phyloP scores from a whole-genome alignment of 2,888 invertebrate genomes.

The Dasysyrphus albostriatus region DNA sequence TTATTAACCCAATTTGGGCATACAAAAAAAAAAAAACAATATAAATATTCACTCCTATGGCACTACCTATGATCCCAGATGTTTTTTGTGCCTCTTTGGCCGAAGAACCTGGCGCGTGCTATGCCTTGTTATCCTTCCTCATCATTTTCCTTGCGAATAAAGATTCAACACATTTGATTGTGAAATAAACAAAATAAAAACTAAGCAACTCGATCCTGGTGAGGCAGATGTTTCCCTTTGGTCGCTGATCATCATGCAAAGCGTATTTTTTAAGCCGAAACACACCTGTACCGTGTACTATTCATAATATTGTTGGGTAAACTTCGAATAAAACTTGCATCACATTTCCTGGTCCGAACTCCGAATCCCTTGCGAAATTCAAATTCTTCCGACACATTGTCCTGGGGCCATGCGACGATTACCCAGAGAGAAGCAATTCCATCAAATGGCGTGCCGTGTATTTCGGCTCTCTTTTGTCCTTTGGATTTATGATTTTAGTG shows the following conservation, averaged over 20 bases:
- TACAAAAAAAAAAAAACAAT: constrained; percentile 11
- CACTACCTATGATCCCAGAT: constrained; percentile 46
- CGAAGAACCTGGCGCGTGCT: constrained; percentile 59
- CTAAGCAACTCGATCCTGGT: constrained; percentile 13
- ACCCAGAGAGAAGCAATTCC: constrained; percentile 18
- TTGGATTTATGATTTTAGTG: constrained; percentile 69
- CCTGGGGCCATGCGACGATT: constrained; percentile 4
- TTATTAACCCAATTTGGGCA: constrained; percentile 62
- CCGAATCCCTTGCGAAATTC: constrained; percentile 37
- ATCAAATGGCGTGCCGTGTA: constrained; percentile 4
- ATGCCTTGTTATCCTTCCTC: constrained; percentile 49
- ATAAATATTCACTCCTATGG: constrained; percentile 13
- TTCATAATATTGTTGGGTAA: constrained; percentile 16
- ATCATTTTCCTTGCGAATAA: constrained; percentile 30
- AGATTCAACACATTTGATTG: constrained; percentile 58
- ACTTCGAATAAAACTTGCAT: constrained; percentile 23
- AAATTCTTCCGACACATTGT: constrained; percentile 51
- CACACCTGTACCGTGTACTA: constrained; percentile 68
- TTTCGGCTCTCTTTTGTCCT: constrained; percentile 51
- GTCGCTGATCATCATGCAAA: constrained; percentile 48
- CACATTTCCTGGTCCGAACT: constrained; percentile 10
- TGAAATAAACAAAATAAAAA: constrained; percentile 21
- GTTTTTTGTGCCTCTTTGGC: constrained; percentile 31
- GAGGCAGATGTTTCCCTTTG: constrained; percentile 64
- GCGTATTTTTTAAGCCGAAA: constrained; percentile 42